Evolutionary conservation across 2,113 vertebrate genomes (phyloP), one percentile per base, ranked within the genome.

Genomic region (Pogona vitticeps): DNA sequence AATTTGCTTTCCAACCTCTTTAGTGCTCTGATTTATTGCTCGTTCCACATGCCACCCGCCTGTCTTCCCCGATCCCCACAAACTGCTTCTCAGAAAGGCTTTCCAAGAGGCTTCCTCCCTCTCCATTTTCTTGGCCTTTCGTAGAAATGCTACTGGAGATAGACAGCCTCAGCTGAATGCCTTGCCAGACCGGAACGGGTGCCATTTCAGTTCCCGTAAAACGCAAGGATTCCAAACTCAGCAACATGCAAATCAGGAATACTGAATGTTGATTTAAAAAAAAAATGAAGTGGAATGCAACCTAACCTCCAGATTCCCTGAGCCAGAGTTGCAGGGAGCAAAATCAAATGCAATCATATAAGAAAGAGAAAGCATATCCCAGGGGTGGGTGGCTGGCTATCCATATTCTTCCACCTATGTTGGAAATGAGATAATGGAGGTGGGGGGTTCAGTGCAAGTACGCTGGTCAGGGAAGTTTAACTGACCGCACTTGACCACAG

Each of bases 71-170:
- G 56, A 36, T n/a, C 56, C 81, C 10, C 38, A 14, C 72, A 9
- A 36, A 28, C 12, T n/a, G 83, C 40, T 85, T 85, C 73, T 61
- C 83, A 85, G 73, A 85, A 85, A 36, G 38, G 20, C 72, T 76
- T 42, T 76, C 28, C 14, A 8, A 61, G 5, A 2, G 3, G 6
- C 59, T 42, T 31, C 56, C 10, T 26, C 18, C 6, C 3, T 38
- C 36, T 40, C 17, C 20, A 3, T 38, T 58, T 63, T 6, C 6
- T 21, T 31, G 23, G 6, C 58, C 38, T 31, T 81, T 67, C 79
- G 28, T 6, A 33, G 38, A 36, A 46, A 52, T 8, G 73, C 38
- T 4, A 26, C 76, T 46, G 76, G 40, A 78, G n/a, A 68, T 20
- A 33, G 46, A 68, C 75, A 56, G 46, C 46, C 46, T 78, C 75